phyloP scores from a whole-genome alignment of 2,797 vertebrate genomes.

The Ispidina picta region DNA sequence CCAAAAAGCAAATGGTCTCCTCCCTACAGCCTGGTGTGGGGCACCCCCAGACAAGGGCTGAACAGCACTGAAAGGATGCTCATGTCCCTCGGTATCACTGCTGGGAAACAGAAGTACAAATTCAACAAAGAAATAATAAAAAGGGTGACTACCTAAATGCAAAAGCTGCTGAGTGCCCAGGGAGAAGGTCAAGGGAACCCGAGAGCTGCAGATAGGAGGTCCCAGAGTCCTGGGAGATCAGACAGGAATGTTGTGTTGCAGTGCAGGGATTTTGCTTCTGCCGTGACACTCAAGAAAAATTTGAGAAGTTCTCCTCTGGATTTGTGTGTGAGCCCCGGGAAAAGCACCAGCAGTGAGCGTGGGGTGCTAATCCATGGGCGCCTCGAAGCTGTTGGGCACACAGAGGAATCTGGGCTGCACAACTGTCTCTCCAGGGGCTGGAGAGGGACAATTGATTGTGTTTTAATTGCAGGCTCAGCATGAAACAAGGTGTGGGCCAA shows the following conservation, averaged over 20 bases:
- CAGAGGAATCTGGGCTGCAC: not conserved
- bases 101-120: not conserved
- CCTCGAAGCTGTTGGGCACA: not conserved
- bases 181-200: not conserved
- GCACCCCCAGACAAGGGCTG: not conserved
- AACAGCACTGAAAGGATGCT: not conserved
- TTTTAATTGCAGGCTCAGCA: slow-evolving; percentile 49
- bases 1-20: not conserved
- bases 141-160: not conserved
- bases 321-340: rapidly evolving
- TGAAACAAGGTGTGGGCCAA: slow-evolving; percentile 51
- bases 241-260: not conserved
- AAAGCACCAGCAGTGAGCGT: rapidly evolving
- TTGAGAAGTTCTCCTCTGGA: not conserved
- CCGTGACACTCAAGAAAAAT: not conserved
- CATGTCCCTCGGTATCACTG: not conserved
- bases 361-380: rapidly evolving
- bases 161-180: not conserved
- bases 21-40: not conserved
- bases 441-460: slow-evolving; percentile 18
- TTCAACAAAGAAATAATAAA: not conserved
- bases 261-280: not conserved
- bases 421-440: not conserved
- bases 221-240: not conserved
- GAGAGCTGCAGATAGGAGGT: not conserved